Conservation (phyloP, 2,797 vertebrate species). For the Mallotus villosus region DNA sequence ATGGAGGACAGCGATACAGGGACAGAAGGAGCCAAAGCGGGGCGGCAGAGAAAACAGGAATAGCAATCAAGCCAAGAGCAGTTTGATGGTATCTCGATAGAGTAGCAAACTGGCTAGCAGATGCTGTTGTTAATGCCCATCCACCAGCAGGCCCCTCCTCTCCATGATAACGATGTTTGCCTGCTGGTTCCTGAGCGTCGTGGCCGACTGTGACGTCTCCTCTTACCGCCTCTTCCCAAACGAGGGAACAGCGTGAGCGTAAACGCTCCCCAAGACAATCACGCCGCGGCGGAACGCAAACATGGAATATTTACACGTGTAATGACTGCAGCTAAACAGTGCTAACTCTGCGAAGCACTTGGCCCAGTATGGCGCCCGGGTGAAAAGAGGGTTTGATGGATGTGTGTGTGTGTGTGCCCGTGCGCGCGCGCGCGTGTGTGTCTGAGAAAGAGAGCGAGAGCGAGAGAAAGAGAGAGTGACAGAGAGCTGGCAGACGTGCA, state of each 20-base stretch:
- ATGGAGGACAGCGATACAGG: not conserved
- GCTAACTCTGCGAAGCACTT: not conserved
- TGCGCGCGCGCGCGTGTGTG: too few relatives aligned
- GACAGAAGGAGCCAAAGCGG: not conserved
- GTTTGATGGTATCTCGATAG: not conserved
- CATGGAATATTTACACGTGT: not conserved
- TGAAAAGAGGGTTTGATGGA: not conserved
- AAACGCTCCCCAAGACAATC: not conserved
- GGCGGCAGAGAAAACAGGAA: not conserved
- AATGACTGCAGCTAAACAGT: not conserved
- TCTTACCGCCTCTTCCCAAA: not conserved
- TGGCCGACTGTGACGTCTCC: not conserved
- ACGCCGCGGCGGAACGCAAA: too few relatives aligned
- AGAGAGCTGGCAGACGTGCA: not conserved
- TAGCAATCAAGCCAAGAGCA: not conserved
- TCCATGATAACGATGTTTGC: not conserved
- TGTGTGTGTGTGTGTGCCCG: not conserved
- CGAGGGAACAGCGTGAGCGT: not conserved
- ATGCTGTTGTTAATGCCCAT: not conserved
- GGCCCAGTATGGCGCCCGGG: not conserved
- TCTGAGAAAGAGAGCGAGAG: not conserved
- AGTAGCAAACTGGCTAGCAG: constrained; percentile 1
- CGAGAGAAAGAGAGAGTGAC: not conserved
- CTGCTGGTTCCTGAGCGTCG: not conserved
- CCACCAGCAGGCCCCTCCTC: not conserved